Evolutionary conservation across 2,888 invertebrate genomes (phyloP).

Genomic region (Shargacucullia verbasci): DNA sequence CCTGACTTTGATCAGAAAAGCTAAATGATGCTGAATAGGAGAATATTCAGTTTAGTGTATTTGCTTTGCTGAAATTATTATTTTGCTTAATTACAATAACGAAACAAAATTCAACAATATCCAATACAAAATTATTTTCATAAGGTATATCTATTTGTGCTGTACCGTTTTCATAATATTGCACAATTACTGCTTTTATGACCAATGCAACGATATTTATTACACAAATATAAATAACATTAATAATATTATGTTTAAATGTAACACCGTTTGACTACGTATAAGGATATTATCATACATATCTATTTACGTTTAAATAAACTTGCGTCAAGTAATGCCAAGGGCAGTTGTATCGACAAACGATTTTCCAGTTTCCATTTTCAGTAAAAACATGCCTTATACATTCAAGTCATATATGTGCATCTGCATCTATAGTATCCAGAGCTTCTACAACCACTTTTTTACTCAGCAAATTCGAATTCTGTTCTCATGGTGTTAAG

Average conservation of each 20-base stretch:
- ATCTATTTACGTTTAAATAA: constrained; percentile 45
- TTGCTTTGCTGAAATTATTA: too few relatives aligned
- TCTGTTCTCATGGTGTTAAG: constrained; percentile 38
- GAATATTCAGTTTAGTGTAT: too few relatives aligned
- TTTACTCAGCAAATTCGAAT: constrained; percentile 34
- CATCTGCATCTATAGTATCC: constrained; percentile 24
- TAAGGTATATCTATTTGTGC: too few relatives aligned
- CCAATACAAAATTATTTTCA: too few relatives aligned
- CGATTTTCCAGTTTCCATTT: constrained; percentile 87
- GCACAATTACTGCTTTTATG: constrained; percentile 12
- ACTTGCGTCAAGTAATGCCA: constrained; percentile 76
- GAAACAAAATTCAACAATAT: too few relatives aligned
- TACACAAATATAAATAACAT: too few relatives aligned
- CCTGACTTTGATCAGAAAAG: too few relatives aligned
- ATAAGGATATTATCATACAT: constrained; percentile 36
- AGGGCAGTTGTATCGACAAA: constrained; percentile 73
- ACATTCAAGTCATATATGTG: constrained; percentile 67
- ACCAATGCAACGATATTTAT: too few relatives aligned
- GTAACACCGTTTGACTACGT: constrained; percentile 13
- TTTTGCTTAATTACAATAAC: too few relatives aligned
- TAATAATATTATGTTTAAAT: constrained; percentile 4
- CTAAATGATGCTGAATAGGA: too few relatives aligned
- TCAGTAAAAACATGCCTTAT: constrained; percentile 84
- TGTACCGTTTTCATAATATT: not conserved
- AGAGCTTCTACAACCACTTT: constrained; percentile 43